Percentiles rank a stretch among this genome's conserved stretches.
Conservation (phyloP, 2,797 vertebrate genomes). For the Nannoperca obscura region DNA sequence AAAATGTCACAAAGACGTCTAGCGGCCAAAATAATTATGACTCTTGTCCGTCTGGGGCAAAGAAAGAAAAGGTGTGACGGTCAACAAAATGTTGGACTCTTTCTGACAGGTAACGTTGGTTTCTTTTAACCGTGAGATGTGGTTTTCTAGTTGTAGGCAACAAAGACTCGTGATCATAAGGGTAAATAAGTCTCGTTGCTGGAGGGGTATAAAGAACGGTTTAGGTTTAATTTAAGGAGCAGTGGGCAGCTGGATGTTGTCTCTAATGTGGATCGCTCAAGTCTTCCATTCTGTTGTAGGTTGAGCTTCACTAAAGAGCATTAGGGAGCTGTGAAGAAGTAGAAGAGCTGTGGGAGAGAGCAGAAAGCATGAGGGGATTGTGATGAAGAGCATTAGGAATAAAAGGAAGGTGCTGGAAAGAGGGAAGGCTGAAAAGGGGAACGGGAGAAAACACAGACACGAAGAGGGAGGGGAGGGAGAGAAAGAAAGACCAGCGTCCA, state of each 20-base stretch:
- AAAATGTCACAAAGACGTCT: background rate
- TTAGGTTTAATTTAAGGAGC: too few species aligned
- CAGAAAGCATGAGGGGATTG: slow-evolving; percentile 45
- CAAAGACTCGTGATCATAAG: too few species aligned
- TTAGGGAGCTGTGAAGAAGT: slow-evolving; percentile 31
- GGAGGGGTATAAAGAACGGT: too few species aligned
- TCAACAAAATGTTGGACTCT: background rate
- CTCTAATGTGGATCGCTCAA: background rate
- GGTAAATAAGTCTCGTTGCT: too few species aligned
- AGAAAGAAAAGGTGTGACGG: too few species aligned
- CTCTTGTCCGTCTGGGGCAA: too few species aligned
- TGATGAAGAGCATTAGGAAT: slow-evolving; percentile 51
- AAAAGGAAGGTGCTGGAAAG: slow-evolving; percentile 35
- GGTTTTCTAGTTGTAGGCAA: too few species aligned
- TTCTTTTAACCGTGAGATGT: background rate
- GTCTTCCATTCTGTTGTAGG: slow-evolving; percentile 22
- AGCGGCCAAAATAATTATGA: background rate
- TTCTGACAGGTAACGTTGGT: background rate
- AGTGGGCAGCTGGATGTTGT: too few species aligned
- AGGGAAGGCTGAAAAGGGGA: slow-evolving; percentile 22
- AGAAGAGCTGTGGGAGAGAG: slow-evolving; percentile 51
- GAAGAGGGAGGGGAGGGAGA: background rate
- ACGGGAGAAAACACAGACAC: background rate
- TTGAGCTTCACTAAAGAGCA: slow-evolving; percentile 16
- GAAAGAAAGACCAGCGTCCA: slow-evolving; percentile 23